Evolutionary conservation across 1,140 invertebrate genomes (phyloP), one percentile per base, ranked within the genome.

Genomic region (Drosophila micromelanica): DNA sequence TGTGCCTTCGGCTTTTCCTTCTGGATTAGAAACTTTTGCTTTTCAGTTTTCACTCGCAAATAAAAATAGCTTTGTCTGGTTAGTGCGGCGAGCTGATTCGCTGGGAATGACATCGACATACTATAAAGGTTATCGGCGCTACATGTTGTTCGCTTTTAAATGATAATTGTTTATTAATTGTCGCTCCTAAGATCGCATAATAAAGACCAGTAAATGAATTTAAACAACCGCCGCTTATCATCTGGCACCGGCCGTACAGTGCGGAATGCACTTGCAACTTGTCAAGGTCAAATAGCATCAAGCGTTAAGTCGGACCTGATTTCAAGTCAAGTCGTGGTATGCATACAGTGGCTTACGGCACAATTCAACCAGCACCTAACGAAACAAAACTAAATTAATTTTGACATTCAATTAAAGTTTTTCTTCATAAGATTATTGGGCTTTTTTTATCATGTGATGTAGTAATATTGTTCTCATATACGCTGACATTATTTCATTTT

Each of bases 91-190:
- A 13, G 11, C 9, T 49, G 72, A 54, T 49, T 60, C 48, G 42
- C 35, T 73, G 15, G 46, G 27, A 48, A 17, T 51, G 37, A 54
- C 46, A 61, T 51, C 46, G 38, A 42, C 51, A 51, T 49, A 23
- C 20, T 23, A 32, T 51, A 69, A 63, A 74, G 72, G 72, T 74
- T 74, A 74, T 74, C 70, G 38, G 27, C 17, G 38, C 32, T 54
- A 42, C 51, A 54, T 65, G 51, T 37, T 64, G 15, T 38, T 65
- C 23, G 46, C 52, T 57, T 52, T 74, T 62, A 49, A 74, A 71
- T 74, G 37, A 45, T 61, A 61, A 69, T 69, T 69, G 65, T 42
- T 63, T 70, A 70, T 70, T 74, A 74, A 74, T 74, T 74, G 72
- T 46, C 43, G 46, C 59, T 52, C 38, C 59, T 74, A 20, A 48